Evolutionary conservation across 2,797 vertebrate species (phyloP), one percentile per base, ranked within the genome.

Genomic region (Acipenser transmontanus): DNA sequence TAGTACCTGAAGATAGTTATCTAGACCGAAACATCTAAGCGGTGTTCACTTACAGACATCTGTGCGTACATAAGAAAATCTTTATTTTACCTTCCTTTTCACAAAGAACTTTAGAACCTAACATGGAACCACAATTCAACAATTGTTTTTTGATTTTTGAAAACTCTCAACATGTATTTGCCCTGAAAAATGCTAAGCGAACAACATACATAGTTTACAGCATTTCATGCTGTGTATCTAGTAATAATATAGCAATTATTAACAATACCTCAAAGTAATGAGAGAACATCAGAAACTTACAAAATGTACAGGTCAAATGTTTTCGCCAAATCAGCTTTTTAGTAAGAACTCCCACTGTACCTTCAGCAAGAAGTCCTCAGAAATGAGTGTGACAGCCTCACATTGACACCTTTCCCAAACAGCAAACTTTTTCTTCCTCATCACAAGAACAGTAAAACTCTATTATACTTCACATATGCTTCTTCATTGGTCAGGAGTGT

Each of bases 401-500:
- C 50, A 66, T 72, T 66, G 1, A 1, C 8, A 69, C 77, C 70
- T 83, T 74, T 72, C 70, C 71, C 79, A 1, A 62, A 57, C 47
- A 84, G 72, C 74, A 84, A 80, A 74, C 81, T 82, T 82, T 82
- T 82, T 77, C 75, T 56, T 78, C 80, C 81, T 62, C 74, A 79
- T 78, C 78, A 70, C 77, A 78, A 73, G 79, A 77, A 73, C 76
- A 2, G 70, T 8, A 68, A 64, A 75, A 76, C 74, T 73, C 69
- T 68, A 74, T 78, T 77, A 73, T 74, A 70, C 51, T 68, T 34
- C 66, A 74, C 73, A 71, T 72, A 63, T 51, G 71, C 69, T 68
- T 78, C 74, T 78, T 84, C 80, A 89, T 87, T 90, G 87, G 88
- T 75, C 79, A 82, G 88, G 50, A 63, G 80, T 76, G 61, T 61